A percentile compares a stretch with the other conserved stretches of the same genome.
Conservation (phyloP, 2,888 invertebrate species). For the Stomorhina lunata region DNA sequence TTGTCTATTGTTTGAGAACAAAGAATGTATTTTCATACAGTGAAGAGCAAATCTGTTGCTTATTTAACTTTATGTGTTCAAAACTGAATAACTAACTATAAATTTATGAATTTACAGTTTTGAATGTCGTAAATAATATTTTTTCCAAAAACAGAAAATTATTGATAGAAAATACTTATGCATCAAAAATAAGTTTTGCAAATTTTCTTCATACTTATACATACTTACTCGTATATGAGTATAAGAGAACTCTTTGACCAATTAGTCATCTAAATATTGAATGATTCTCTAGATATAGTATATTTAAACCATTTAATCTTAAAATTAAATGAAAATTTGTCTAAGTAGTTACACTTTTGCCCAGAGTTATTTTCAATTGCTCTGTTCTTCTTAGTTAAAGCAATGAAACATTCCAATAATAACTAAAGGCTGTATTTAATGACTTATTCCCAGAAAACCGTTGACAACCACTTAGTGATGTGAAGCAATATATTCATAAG, state of each 20-base stretch:
- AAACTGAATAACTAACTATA: too few species aligned
- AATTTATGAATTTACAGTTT: too few species aligned
- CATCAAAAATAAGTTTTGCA: too few species aligned
- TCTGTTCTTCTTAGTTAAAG: constrained; percentile 20
- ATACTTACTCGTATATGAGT: too few species aligned
- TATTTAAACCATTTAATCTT: background rate
- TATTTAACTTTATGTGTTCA: too few species aligned
- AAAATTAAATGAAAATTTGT: background rate
- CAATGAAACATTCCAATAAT: constrained; percentile 21
- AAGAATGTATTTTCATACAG: too few species aligned
- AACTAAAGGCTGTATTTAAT: constrained; percentile 24
- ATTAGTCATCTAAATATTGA: constrained; percentile 11
- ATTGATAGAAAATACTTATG: too few species aligned
- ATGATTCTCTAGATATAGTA: background rate
- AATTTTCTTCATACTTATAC: too few species aligned
- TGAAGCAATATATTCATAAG: too few species aligned
- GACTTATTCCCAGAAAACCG: constrained; percentile 32
- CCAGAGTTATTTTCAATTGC: constrained; percentile 2
- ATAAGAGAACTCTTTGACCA: background rate
- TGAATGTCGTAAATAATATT: too few species aligned
- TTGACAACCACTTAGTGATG: constrained; percentile 28
- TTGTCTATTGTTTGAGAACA: background rate
- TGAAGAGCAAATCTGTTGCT: too few species aligned
- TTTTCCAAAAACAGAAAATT: too few species aligned
- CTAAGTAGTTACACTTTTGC: background rate